Base-by-base conservation (phyloP, 2,797 vertebrate species). In the Micrastur ruficollis region DNA sequence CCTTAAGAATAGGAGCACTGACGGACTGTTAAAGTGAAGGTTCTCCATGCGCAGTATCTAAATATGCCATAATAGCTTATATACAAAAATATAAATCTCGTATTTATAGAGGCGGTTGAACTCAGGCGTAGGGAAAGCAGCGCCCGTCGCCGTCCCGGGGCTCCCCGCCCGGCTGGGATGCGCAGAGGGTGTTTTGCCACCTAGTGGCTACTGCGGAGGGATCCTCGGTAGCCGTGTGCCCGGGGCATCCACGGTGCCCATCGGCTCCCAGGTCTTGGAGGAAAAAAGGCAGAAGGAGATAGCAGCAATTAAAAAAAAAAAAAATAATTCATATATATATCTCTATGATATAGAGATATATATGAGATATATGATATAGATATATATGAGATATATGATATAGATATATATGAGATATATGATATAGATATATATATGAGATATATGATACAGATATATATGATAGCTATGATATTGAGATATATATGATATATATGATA, bases 111-210 rank as follows among this genome's bases (percentile, higher is more conserved):
- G 38, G 63, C 0, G 5, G 68, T 38, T 52, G 0, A 3, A 17
- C 29, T 46, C 9, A 21, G 73, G 2, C 2, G 10, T 42, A 4
- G 58, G 59, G 62, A 8, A 3, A 78, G 74, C 49, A 31, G 5
- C 5, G 49, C 34, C 5, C 17, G 42, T 16, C 42, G 42, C 42
- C 42, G 42, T 18, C 16, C 16, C 42, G 42, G 42, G 42, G 42
- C 42, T 44, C 42, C 42, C 42, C 42, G 42, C 42, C 42, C 42
- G 42, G 42, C 42, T 16, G 42, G 42, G 23, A 11, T 16, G 78
- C 81, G 53, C 81, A 22, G 66, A 96, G 95, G 19, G 86, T 82
- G 22, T 11, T 91, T 96, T 93, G 96, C 96, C 96, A 95, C 31
- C 96, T 95, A 87, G 96, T 16, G 96, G 96, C 87, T 81, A 12